Base-by-base conservation (phyloP, 2,113 vertebrate genomes). In the Cynoglossus semilaevis region DNA sequence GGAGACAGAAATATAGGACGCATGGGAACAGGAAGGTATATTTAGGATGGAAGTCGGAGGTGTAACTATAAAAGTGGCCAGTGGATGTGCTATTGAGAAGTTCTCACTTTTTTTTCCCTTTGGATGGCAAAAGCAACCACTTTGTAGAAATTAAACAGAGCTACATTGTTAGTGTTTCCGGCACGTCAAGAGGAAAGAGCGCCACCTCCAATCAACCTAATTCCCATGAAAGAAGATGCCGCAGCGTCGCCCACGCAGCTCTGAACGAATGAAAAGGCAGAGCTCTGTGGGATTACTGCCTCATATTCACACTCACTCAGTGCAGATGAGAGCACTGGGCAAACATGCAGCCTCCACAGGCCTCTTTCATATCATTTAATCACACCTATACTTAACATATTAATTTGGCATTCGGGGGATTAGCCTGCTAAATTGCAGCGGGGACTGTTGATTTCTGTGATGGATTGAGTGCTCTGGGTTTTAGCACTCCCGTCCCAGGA, bases 331-430 rank as follows among this genome's bases (percentile, higher is more conserved):
- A 70, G 57, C 61, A 60, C 22, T 38, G 37, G 46, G 69, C 64
- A 48, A 72, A 66, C 67, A 67, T 57, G 62, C 4, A 18, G 47
- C 42, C 58, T 73, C 59, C 49, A 69, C 55, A 68, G 72, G 41
- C 48, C 59, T 63, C 67, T 50, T 74, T 75, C 73, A 72, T 67
- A 70, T 77, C 66, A 13, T 69, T 70, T 82, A 79, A 79, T 81
- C 80, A 72, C 74, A 66, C 69, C 69, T 67, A 68, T 76, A 80
- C 79, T 79, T 77, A 79, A 77, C 79, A 72, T 82, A 87, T 87
- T 87, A 85, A 87, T 85, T 72, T 79, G 72, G 76, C 60, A 76
- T 82, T 80, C 77, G 59, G 43, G n/a, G 70, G 83, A 71, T 87
- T 80, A 80, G 63, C 35, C 69, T 49, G 2, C 42, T 83, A 71